phyloP scores from a whole-genome alignment of 2,113 vertebrate species.

The Laticauda laticaudata region DNA sequence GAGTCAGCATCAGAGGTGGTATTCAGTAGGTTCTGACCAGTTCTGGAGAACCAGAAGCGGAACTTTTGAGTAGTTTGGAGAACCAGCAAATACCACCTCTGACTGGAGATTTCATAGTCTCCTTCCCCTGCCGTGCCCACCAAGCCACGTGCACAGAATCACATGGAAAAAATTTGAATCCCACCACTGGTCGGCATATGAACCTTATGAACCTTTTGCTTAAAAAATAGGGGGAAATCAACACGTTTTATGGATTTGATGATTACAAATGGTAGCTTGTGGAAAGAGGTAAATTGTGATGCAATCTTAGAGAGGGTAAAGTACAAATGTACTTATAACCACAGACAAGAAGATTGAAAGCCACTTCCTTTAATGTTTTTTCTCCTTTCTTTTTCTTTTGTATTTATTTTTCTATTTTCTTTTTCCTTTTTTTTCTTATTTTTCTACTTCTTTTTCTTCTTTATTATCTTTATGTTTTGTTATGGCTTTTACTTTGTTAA shows the following conservation, averaged over 20 bases:
- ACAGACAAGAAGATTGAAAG: not conserved
- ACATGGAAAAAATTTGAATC: no score
- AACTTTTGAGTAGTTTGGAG: no score
- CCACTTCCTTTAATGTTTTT: not conserved
- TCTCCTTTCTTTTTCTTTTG: not conserved
- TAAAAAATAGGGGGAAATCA: not conserved
- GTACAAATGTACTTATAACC: not conserved
- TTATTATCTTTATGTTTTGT: not conserved
- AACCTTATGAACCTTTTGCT: not conserved
- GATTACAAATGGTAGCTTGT: not conserved
- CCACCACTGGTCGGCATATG: no score
- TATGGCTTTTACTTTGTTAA: not conserved
- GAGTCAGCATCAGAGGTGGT: no score
- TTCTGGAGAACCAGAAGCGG: no score
- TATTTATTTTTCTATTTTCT: no score
- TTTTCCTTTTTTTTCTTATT: not conserved
- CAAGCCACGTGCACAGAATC: no score
- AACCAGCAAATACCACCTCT: no score
- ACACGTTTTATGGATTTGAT: not conserved
- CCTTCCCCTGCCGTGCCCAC: no score
- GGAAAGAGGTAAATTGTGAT: not conserved
- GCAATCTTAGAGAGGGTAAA: not conserved
- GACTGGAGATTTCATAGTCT: no score
- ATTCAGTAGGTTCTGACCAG: no score
- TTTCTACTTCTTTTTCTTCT: not conserved